phyloP scores from a whole-genome alignment of 2,888 invertebrate genomes.

The Papilio protenor region DNA sequence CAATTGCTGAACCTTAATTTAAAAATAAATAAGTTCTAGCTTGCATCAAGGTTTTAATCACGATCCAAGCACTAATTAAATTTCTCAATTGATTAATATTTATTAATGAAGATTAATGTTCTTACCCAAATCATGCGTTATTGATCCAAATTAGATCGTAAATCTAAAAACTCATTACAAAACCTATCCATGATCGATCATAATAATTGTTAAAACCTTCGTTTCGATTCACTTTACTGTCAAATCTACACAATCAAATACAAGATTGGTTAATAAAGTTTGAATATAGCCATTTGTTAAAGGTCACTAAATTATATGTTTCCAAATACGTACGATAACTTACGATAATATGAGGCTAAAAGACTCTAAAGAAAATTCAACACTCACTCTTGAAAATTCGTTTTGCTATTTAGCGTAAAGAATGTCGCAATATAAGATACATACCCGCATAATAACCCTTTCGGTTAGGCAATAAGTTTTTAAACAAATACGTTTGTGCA shows the following conservation, averaged over 20 bases:
- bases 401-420: background rate
- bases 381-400: background rate
- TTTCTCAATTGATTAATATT: background rate
- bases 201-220: slow-evolving; percentile 2
- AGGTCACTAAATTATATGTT: background rate
- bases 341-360: too few species aligned
- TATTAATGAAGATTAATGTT: slow-evolving; percentile 16
- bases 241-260: slow-evolving; percentile 1
- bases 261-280: background rate
- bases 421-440: too few species aligned
- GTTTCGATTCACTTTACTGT: background rate
- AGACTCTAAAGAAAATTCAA: background rate
- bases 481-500: slow-evolving; percentile 1
- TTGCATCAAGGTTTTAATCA: background rate
- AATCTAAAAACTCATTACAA: slow-evolving; percentile 7
- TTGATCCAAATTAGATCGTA: slow-evolving; percentile 6
- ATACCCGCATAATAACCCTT: too few species aligned
- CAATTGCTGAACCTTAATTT: background rate
- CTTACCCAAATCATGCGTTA: background rate
- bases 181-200: background rate
- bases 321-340: background rate
- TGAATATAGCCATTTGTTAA: background rate
- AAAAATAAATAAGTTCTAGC: background rate
- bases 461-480: background rate
- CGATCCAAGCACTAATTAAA: background rate